Base-by-base conservation (phyloP, 2,797 vertebrate genomes). In the Meriones psammophilus region DNA sequence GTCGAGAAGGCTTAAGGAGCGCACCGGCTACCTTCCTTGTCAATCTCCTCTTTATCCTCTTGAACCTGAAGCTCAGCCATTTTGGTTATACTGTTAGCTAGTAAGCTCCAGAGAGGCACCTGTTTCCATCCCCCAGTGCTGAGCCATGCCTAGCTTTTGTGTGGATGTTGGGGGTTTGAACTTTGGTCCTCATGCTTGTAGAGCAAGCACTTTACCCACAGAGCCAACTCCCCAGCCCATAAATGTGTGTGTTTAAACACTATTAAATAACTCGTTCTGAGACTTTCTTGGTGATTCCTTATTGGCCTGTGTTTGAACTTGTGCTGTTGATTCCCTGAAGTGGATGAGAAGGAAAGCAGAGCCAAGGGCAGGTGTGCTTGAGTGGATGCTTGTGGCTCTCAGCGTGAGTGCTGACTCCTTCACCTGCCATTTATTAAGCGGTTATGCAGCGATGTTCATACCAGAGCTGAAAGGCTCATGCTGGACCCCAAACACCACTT, bases 361-460 rank as follows among this genome's bases (percentile, higher is more conserved):
- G 39, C 62, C 74, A 92, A 92, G 14, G 33, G n/a, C 13, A 83
- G 9, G 46, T 85, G 4, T 7, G 13, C 42, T 90, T 85, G 22
- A 83, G 20, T 78, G 13, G n/a, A 54, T 14, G 22, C 54, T 91
- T 86, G 28, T 91, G 81, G 74, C 33, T 71, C 58, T 39, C n/a
- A 7, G 20, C 7, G 33, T 84, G 60, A 76, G 46, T 36, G 42
- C 24, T 24, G 58, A 64, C 28, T 74, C n/a, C n/a, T 36, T 88
- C 9, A 46, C 91, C 87, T 96, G 36, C 92, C 8, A 17, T 79
- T 80, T 64, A 54, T 66, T 89, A 87, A 92, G 33, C 69, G 77
- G 42, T 62, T 87, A 10, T 36, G 73, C 13, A 42, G 8, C 71
- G 33, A 64, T 74, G 68, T 46, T 79, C 68, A 84, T 2, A 66